Evolutionary conservation across 2,113 vertebrate genomes (phyloP), one percentile per base, ranked within the genome.

Genomic region (Chamaea fasciata): DNA sequence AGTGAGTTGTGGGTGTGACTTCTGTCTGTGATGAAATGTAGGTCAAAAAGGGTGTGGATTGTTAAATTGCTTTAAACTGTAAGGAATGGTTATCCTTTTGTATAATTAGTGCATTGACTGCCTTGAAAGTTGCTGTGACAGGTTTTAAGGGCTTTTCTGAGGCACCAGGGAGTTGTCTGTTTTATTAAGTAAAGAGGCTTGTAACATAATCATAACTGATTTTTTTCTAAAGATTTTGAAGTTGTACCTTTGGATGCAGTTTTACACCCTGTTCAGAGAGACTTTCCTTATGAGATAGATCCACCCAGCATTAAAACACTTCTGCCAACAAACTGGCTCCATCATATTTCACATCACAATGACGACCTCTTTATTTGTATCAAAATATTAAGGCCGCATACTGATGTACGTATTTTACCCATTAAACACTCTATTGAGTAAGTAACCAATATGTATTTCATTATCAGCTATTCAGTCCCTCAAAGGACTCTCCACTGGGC

Each of bases 21-120:
- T 92, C 64, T 78, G 68, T 86, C 85, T 94, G 92, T 84, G 65
- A 90, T 82, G 65, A 94, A 96, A 97, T 97, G 93, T 96, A 95
- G 94, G 94, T 96, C 92, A 90, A 52, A 89, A 92, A 87, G 90
- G 94, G 92, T 64, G 94, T 97, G 86, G 88, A 60, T 88, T 95
- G 59, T 71, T 95, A 88, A 92, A 96, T 93, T 68, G 33, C 85
- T 95, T 96, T 94, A 93, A 92, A 93, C 80, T 75, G 31, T 37
- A 63, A 93, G n/a, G 79, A 92, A 90, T 75, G 7, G 53, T 68
- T 94, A 73, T 83, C 69, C 83, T 95, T 88, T 94, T 83, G 37
- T 79, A 49, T 90, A 93, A 91, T 90, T 93, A 90, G n/a, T 71
- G 26, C 6, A 10, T 18, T 63, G 52, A 80, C 75, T 94, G 75